Base-by-base conservation (phyloP, 2,888 invertebrate genomes). In the Apamea epomidion region DNA sequence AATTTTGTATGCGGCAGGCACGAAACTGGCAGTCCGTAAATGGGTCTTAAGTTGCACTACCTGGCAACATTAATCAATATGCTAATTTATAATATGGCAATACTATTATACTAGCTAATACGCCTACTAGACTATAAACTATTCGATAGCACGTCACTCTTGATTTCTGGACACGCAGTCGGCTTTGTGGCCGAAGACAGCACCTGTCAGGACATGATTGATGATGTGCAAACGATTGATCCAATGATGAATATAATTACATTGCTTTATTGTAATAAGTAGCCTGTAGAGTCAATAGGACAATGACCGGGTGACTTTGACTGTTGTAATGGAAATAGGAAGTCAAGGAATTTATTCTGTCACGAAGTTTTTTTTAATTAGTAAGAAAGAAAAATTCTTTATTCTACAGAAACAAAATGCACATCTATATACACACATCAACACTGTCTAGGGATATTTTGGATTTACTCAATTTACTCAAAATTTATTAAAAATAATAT, bases 121-220 rank as follows among this genome's bases (percentile, higher is more conserved):
- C 10, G 4, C 3, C 45, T 58, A 32, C 45, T 58, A 18, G 1
- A 48, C 8, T 25, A 65, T 29, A 37, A 37, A 54, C 42, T 48
- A 71, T 45, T 74, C 5, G 54, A 84, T 64, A 74, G 3, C 16
- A 73, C 58, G 85, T 78, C 87, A 77, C 76, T 69, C 74, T 75
- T 85, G 88, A 85, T 89, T 84, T 89, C 78, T 64, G 60, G 74
- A 80, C 74, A 87, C 58, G 72, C 70, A 16, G 74, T 42, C 51
- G 29, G 82, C 85, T 77, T 85, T 85, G 76, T 88, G 86, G 75
- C 58, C 65, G 51, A 62, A 42, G 81, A 85, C 88, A 81, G 71
- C 54, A 58, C 71, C 21, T 81, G 88, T 88, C 88, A 70, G 8
- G 60, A 42, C 7, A 62, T 85, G 85, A 88, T 88, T 54, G 74